Evolutionary conservation across 2,888 invertebrate genomes (phyloP), one percentile per base, ranked within the genome.

Genomic region (Acleris cristana): DNA sequence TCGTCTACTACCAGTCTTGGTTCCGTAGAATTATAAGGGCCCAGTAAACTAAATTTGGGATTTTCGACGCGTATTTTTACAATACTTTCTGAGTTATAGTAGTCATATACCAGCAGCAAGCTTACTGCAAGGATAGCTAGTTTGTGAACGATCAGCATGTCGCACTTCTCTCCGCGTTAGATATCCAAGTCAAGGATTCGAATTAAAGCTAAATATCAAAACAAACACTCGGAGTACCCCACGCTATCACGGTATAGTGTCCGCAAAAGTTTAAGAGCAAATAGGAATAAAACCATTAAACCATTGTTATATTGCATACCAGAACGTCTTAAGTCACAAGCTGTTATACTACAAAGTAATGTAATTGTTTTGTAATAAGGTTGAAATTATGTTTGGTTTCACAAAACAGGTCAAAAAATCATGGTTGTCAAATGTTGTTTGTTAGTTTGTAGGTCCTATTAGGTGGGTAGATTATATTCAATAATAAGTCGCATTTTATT

Each of bases 41-140:
- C 83, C 6, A 86, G 74, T 14, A 84, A 70, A 6, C 73, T 70
- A 64, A 87, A 88, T 71, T 82, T 76, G 0, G 87, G 87, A 19
- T 87, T 70, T 19, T 76, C 71, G 14, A 85, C 63, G 1, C 75
- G 74, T 7, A 81, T 73, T 26, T 76, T 51, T 2, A 73, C 49
- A 6, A 73, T 70, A 10, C 72, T 65, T 16, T 76, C 64, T 4
- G 61, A 52, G 61, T 68, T 72, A 68, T 78, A 83, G 61, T 74
- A 79, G 26, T 83, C 82, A 69, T 81, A 82, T 14, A 80, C 49
- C 6, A 84, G 71, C 59, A 80, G 64, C 3, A 80, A 16, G 34
- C 76, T 69, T 51, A 77, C 79, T 45, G 80, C 40, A 45, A 74
- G 61, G 54, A 82, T 73, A n/a, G 82, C 72, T 55, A 79, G 69